These are phyloP conservation scores for Callithrix jacchus DNA, from an alignment of 2,113 vertebrate genomes.

Conservation along the genomic window DNA sequence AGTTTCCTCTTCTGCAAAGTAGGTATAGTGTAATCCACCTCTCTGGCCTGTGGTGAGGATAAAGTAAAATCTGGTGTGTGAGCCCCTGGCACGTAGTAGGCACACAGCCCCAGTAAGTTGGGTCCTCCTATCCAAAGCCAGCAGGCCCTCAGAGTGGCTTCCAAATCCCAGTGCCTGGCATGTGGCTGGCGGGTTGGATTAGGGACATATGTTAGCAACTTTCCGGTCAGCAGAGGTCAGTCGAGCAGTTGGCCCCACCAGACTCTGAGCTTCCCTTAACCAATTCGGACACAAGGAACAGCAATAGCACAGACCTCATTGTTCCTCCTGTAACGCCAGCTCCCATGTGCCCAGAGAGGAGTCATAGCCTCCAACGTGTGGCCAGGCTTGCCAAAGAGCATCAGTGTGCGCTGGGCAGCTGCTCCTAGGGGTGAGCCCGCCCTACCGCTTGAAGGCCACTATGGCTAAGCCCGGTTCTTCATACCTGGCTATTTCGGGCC, in stretches of 20 bases:
- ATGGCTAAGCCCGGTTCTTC: neutral
- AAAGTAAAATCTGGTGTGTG: neutral
- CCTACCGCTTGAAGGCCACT: no score
- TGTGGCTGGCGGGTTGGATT: neutral
- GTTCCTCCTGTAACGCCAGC: neutral
- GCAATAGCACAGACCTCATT: neutral
- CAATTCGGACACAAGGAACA: neutral
- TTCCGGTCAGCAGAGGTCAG: neutral
- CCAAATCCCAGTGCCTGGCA: accelerated
- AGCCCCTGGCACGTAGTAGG: neutral
- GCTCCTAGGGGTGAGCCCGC: accelerated
- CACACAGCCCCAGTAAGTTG: accelerated
- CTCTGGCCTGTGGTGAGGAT: neutral
- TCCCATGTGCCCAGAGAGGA: neutral
- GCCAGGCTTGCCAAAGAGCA: neutral
- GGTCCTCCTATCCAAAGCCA: neutral
- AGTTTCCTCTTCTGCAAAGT: neutral
- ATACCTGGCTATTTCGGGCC: accelerated
- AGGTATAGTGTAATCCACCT: neutral
- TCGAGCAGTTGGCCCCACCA: neutral
- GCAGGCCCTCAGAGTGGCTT: accelerated
- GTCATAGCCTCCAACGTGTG: accelerated
- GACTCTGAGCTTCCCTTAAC: neutral
- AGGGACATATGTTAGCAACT: constrained; percentile 43
- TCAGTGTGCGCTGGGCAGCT: accelerated